Evolutionary conservation across 2,113 vertebrate species (phyloP), one percentile per base, ranked within the genome.

Genomic region (Apteryx owenii): DNA sequence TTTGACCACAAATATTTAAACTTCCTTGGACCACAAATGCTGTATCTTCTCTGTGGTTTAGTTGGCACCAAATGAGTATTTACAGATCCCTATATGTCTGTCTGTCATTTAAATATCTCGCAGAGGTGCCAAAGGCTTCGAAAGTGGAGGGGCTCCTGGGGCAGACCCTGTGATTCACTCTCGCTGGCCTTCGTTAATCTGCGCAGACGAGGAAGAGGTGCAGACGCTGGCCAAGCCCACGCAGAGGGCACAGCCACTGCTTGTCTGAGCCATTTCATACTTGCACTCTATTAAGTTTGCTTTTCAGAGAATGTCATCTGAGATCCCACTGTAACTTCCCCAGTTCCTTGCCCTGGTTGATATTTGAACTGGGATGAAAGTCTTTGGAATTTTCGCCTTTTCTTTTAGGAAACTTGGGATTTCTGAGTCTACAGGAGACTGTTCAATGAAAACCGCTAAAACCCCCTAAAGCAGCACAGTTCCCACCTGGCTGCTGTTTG

Each of bases 1-100:
- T 97, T 98, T 96, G 97, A 98, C 98, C 98, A 98, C 98, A 98
- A 98, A 98, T 98, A 98, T 98, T 98, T 97, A 98, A 98, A 98
- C 97, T 97, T 98, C 98, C 94, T 96, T 97, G 97, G 95, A 97
- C 96, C 98, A 97, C 97, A 98, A 98, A 97, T 96, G 91, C 93
- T 98, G 97, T 97, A 98, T 98, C 98, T 98, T 98, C 96, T 97
- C 88, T 98, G 98, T 69, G 98, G 98, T 95, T 98, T 90, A 93
- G 95, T 65, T 98, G 98, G 98, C 97, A 98, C 94, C 93, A 91
- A 95, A 40, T 70, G 96, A 89, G 72, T 95, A 98, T 97, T 98
- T 97, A 95, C 60, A 90, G 97, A 97, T 97, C 97, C 97, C 97
- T 98, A 28, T 97, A 97, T 90, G 98, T 98, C 98, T 98, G 98